Base-by-base conservation (phyloP, 2,888 invertebrate species). In the Selenia dentaria region DNA sequence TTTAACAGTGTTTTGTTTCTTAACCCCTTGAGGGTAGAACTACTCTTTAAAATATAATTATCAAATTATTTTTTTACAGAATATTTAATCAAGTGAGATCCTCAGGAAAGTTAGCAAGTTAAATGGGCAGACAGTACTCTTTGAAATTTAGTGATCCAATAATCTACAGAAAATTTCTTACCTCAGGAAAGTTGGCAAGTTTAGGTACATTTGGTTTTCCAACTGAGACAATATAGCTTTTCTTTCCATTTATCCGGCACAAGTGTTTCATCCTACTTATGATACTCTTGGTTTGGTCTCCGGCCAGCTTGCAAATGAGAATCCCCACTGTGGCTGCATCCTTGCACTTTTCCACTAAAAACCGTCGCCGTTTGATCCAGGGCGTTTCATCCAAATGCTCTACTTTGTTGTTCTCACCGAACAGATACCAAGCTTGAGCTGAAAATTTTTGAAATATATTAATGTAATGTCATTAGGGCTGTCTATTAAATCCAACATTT, bases 161-260 rank as follows among this genome's bases (percentile, higher is more conserved):
- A n/a, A n/a, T n/a, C n/a, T n/a, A n/a, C n/a, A n/a, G n/a, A n/a
- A n/a, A n/a, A n/a, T n/a, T n/a, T n/a, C n/a, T n/a, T 79, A 95
- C 95, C 91, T 97, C 97, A 41, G 96, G 94, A 79, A 99, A 98
- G 85, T 99, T 99, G 0, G 98, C 98, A 50, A 99, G 86, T 81
- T 99, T 99, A 0, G 97, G 95, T 6, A 96, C 95, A 88, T 97
- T 99, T 2, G 98, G 95, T 77, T 98, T 98, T 3, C 99, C 99
- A 39, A 99, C 96, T 13, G 96, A 96, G 41, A 99, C 94, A 31
- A 97, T 94, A 71, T 99, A 98, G 54, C 95, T 94, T 74, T 97
- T 98, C 72, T 98, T 98, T 0, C 95, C 95, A 42, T 95, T 94
- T 1, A 91, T 79, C 64, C 93, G 93, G 25, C 97, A 94, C 37